Conservation (phyloP, 2,888 invertebrate species). For the Epinotia ramella region DNA sequence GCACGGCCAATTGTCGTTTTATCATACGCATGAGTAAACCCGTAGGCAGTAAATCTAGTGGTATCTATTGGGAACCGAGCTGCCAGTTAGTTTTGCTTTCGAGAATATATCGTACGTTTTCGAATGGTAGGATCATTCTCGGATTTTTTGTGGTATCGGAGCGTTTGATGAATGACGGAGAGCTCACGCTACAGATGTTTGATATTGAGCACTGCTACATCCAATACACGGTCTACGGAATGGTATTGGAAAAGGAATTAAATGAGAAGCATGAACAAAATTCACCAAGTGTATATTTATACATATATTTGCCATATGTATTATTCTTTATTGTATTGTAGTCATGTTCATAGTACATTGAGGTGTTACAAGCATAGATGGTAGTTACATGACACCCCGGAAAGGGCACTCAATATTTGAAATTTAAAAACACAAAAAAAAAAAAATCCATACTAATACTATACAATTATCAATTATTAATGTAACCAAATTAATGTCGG, state of each 20-base stretch:
- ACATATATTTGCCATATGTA: no score
- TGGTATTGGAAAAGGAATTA: neutral
- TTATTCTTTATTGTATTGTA: no score
- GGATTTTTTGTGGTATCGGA: slow-evolving; percentile 16
- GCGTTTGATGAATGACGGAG: slow-evolving; percentile 14
- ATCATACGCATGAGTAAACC: slow-evolving; percentile 37
- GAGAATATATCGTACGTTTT: slow-evolving; percentile 33
- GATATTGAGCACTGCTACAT: slow-evolving; percentile 6
- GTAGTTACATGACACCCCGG: no score
- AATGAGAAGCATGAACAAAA: neutral
- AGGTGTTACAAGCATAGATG: no score
- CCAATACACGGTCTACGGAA: neutral
- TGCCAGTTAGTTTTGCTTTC: slow-evolving; percentile 40
- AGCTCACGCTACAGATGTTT: slow-evolving; percentile 1
- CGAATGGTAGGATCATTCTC: slow-evolving; percentile 11
- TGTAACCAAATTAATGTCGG: no score
- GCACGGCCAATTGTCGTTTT: slow-evolving; percentile 40
- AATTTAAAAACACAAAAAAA: no score
- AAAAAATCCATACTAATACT: no score
- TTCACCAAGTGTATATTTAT: no score
- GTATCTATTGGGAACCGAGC: slow-evolving; percentile 40
- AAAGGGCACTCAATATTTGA: no score
- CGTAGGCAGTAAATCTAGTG: slow-evolving; percentile 39
- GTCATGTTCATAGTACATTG: no score
- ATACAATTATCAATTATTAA: no score